These are phyloP conservation scores for Euura saliciscinereae DNA, from an alignment of 1,140 invertebrate genomes.

Conservation along the genomic window DNA sequence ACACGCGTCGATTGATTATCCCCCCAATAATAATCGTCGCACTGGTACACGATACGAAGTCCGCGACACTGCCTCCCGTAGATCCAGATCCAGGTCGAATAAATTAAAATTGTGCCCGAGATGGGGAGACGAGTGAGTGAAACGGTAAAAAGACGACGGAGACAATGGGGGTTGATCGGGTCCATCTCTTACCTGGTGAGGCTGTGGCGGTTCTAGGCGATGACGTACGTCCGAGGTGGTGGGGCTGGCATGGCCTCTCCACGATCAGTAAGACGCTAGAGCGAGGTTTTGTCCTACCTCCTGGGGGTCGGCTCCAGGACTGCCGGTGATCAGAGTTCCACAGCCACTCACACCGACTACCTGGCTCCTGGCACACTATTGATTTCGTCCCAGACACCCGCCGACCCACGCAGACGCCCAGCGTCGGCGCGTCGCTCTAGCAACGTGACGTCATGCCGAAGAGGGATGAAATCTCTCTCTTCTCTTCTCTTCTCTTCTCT, in stretches of 20 bases:
- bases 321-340: conserved; percentile 51
- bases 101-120: too few species aligned
- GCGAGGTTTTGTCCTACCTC: conserved; percentile 40
- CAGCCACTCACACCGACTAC: conserved; percentile 51
- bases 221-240: conserved; percentile 21
- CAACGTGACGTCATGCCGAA: conserved; percentile 56
- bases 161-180: too few species aligned
- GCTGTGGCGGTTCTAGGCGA: conserved; percentile 6
- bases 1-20: too few species aligned
- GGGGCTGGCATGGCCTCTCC: conserved; percentile 48
- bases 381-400: conserved; percentile 55
- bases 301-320: conserved; percentile 57
- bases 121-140: too few species aligned
- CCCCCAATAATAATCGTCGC: too few species aligned
- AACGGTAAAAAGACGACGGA: too few species aligned
- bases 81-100: too few species aligned
- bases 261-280: conserved; percentile 30
- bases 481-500: not conserved
- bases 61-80: too few species aligned
- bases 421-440: conserved; percentile 59
- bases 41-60: too few species aligned
- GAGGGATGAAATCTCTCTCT: not conserved
- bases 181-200: not conserved
- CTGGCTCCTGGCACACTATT: conserved; percentile 58
- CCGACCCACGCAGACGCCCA: conserved; percentile 55